Evolutionary conservation across 1,140 invertebrate genomes (phyloP).

Genomic region (Formica selysi): DNA sequence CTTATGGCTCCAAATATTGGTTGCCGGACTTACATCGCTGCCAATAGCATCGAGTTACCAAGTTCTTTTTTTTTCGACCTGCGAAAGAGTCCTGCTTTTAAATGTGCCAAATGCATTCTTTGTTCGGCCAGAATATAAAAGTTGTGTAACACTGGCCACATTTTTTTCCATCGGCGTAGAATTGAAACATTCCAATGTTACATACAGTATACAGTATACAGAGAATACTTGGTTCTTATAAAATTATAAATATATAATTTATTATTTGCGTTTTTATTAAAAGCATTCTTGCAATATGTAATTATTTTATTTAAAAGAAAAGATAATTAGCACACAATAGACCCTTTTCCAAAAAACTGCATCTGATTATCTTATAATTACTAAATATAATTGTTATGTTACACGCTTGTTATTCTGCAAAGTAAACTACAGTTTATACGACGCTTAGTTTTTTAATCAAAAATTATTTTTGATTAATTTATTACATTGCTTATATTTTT

Average conservation of each 20-base stretch:
- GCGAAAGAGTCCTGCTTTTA: conserved; percentile 58
- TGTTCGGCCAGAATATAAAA: conserved; percentile 66
- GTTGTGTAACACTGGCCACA: conserved; percentile 32
- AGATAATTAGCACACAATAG: neutral
- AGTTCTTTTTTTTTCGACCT: conserved; percentile 55
- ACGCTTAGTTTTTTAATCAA: neutral
- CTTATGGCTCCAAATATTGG: conserved; percentile 62
- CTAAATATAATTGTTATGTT: too few relatives aligned
- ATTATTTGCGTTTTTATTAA: neutral
- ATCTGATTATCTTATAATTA: too few relatives aligned
- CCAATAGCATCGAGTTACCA: conserved; percentile 79
- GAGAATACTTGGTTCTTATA: neutral
- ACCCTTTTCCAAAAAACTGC: neutral
- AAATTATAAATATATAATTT: neutral
- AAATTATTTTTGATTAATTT: neutral
- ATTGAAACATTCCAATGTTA: conserved; percentile 21
- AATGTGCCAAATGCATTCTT: conserved; percentile 78
- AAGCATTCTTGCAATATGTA: neutral
- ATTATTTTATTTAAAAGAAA: neutral
- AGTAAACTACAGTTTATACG: neutral
- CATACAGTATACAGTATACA: neutral
- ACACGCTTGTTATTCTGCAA: too few relatives aligned
- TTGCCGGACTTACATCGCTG: conserved; percentile 59
- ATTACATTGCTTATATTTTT: neutral
- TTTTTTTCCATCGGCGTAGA: conserved; percentile 20